Evolutionary conservation across 2,797 vertebrate genomes (phyloP), one percentile per base, ranked within the genome.

Genomic region (Ctenosaura bakeri): DNA sequence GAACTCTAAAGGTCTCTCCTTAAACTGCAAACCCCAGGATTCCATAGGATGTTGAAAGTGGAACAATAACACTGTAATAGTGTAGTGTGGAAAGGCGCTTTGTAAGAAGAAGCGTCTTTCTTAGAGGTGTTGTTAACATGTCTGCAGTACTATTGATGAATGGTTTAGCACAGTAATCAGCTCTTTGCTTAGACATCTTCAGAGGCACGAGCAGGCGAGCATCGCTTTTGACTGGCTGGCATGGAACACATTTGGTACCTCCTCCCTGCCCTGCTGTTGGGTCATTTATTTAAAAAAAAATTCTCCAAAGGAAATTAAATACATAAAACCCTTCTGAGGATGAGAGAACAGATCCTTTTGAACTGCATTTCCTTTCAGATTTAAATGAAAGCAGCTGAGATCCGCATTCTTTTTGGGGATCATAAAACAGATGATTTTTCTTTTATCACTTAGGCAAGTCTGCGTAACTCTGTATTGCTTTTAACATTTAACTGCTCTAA

Each of bases 351-450:
- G 89, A 74, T 87, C 22, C 0, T 80, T 86, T 93, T 35, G 92
- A 26, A 81, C 88, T 92, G 14, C 56, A 2, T 88, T 89, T 87
- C 93, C 92, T 89, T 78, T 1, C 64, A 59, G 73, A 82, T 84
- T 90, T 92, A 79, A 91, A 91, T 8, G 84, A 83, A 85, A 4
- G 7, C 92, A 89, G 87, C 94, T n/a, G 83, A 76, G 89, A 85
- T 56, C 56, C 82, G 12, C 26, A 46, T 16, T 84, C 88, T 77
- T 84, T 6, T 59, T 38, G 77, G 56, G 56, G 82, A 26, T 88
- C 83, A 1, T 81, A 93, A 92, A 91, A 89, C 64, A 1, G 73
- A 66, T 46, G 86, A 46, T 32, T 0, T 76, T 38, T 71, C 59
- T n/a, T 10, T 46, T 26, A 92, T 85, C 38, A 0, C 0, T 5